Evolutionary conservation across 2,888 invertebrate species (phyloP).

Genomic region (Drosophila borborema): DNA sequence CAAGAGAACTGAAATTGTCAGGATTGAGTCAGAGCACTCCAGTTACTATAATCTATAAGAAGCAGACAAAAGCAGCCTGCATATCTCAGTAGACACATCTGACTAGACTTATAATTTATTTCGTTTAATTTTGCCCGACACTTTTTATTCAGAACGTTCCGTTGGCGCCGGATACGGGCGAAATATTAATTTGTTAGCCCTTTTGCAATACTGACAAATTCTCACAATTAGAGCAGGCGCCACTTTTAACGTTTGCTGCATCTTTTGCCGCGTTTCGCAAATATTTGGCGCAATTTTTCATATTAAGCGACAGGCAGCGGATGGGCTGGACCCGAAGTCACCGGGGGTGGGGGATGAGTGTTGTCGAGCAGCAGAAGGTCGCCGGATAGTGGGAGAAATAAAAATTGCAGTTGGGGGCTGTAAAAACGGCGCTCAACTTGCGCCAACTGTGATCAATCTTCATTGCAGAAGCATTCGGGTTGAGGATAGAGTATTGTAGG

Average conservation of each 20-base stretch:
- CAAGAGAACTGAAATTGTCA: too few species aligned
- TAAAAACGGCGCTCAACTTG: slow-evolving; percentile 61
- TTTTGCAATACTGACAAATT: slow-evolving; percentile 73
- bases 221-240: slow-evolving; percentile 63
- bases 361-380: slow-evolving; percentile 49
- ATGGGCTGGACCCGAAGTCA: not conserved
- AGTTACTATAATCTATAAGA: not conserved
- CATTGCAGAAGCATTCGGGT: slow-evolving; percentile 41
- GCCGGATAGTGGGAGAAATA: slow-evolving; percentile 60
- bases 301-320: slow-evolving; percentile 71
- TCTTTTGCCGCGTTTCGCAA: slow-evolving; percentile 54
- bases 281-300: slow-evolving; percentile 77
- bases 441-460: slow-evolving; percentile 79
- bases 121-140: not conserved
- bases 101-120: slow-evolving; percentile 1
- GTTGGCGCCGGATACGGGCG: slow-evolving; percentile 4
- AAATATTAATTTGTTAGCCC: slow-evolving; percentile 52
- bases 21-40: too few species aligned
- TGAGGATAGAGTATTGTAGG: not conserved
- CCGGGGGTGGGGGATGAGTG: not conserved
- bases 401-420: slow-evolving; percentile 67
- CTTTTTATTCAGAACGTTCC: not conserved
- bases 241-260: slow-evolving; percentile 40
- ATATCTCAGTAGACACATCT: not conserved
- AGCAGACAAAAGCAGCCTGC: not conserved